Evolutionary conservation across 1,140 invertebrate genomes (phyloP).

Genomic region (Mesaphorura yosii): DNA sequence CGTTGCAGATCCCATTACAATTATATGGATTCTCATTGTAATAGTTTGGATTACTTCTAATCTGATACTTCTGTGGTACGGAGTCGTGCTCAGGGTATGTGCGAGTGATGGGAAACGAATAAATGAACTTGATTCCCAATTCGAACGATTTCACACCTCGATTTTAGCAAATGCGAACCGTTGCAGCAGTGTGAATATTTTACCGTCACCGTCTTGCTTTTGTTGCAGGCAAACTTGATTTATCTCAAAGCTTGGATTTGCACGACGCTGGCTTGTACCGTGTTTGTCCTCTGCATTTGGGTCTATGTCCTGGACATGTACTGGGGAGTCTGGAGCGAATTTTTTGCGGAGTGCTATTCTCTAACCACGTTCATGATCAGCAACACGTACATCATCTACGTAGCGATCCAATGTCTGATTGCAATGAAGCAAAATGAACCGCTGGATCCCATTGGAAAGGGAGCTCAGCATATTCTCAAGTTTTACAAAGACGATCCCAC

Average conservation of each 20-base stretch:
- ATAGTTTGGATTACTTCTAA: conserved; percentile 4
- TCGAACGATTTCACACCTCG: no score
- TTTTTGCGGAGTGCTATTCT: conserved; percentile 12
- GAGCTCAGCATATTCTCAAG: conserved; percentile 4
- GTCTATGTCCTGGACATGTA: neutral
- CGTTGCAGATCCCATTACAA: neutral
- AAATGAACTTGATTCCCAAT: no score
- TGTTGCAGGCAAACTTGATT: conserved; percentile 1
- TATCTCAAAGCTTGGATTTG: conserved; percentile 18
- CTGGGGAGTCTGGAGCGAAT: neutral
- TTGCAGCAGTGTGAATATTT: no score
- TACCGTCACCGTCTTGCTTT: neutral
- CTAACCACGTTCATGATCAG: conserved; percentile 4
- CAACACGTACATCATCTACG: conserved; percentile 13
- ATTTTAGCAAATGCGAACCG: no score
- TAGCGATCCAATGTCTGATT: conserved; percentile 3
- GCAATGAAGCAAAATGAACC: conserved; percentile 6
- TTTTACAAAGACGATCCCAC: conserved; percentile 12
- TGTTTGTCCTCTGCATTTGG: conserved; percentile 3
- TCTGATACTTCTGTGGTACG: conserved; percentile 10
- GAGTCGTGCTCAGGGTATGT: conserved; percentile 10
- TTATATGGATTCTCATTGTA: conserved; percentile 8
- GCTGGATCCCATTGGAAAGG: conserved; percentile 16
- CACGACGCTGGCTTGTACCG: conserved; percentile 3
- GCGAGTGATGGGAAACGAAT: neutral